A percentile compares a stretch with the other conserved stretches of the same genome.
phyloP scores from a whole-genome alignment of 2,888 invertebrate genomes.

The Agrochola macilenta region DNA sequence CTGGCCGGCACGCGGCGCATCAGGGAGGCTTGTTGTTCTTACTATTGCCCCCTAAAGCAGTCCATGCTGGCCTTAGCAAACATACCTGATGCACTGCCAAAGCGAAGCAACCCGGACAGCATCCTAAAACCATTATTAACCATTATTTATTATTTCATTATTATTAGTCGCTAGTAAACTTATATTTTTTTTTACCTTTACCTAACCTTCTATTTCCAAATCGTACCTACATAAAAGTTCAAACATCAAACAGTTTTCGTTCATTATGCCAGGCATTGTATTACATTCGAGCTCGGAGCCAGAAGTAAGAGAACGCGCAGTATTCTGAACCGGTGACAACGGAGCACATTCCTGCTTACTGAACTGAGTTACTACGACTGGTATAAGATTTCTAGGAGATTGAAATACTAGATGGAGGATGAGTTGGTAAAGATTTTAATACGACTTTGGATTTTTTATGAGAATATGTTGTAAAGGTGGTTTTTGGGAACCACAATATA shows the following conservation, averaged over 20 bases:
- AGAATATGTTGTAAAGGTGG: too few relatives aligned
- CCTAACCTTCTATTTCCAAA: not conserved
- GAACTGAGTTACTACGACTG: constrained; percentile 2
- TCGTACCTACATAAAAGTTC: not conserved
- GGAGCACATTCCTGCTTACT: not conserved
- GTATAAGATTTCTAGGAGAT: constrained; percentile 12
- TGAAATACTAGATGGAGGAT: constrained; percentile 13
- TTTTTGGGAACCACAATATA: too few relatives aligned
- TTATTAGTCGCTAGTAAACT: not conserved
- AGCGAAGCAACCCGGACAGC: too few relatives aligned
- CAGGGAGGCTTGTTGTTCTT: too few relatives aligned
- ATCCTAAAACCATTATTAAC: too few relatives aligned
- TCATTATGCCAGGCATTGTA: constrained; percentile 9
- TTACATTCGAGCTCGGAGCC: not conserved
- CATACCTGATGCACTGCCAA: too few relatives aligned
- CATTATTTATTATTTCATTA: too few relatives aligned
- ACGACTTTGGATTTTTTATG: not conserved
- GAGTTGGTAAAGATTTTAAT: not conserved
- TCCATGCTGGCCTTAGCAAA: too few relatives aligned
- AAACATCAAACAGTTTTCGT: constrained; percentile 6
- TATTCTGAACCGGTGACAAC: constrained; percentile 6
- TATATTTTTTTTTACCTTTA: not conserved
- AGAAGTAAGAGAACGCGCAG: constrained; percentile 10
- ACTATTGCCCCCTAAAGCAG: too few relatives aligned
- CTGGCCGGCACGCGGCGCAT: too few relatives aligned